These are phyloP conservation scores for Mimumesa dahlbomi DNA, from an alignment of 2,888 invertebrate species.

Conservation along the genomic window DNA sequence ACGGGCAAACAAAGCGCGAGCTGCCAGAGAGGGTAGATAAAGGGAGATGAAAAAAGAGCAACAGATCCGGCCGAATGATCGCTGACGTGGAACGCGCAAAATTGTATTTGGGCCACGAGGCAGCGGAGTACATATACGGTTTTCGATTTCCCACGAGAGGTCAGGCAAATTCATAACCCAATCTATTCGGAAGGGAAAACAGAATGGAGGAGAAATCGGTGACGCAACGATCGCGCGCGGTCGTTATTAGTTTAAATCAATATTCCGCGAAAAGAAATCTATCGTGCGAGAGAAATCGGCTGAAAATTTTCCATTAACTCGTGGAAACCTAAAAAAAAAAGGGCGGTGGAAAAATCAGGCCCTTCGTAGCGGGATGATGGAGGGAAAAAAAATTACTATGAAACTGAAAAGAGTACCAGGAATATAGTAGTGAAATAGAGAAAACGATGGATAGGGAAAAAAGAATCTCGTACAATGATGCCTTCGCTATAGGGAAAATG, in stretches of 20 bases:
- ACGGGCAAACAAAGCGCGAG: neutral
- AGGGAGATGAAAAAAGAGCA: slow-evolving; percentile 9
- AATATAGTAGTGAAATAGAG: no score
- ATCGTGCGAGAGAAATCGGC: neutral
- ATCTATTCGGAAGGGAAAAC: slow-evolving; percentile 28
- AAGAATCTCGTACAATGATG: no score
- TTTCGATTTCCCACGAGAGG: slow-evolving; percentile 48
- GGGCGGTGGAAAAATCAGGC: neutral
- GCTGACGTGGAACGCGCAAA: slow-evolving; percentile 27
- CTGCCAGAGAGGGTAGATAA: neutral
- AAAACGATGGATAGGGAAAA: no score
- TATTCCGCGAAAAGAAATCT: neutral
- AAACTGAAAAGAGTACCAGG: no score
- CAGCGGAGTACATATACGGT: slow-evolving; percentile 16
- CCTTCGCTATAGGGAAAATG: no score
- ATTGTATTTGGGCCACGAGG: slow-evolving; percentile 40
- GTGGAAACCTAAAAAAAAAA: neutral
- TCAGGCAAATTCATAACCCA: slow-evolving; percentile 49
- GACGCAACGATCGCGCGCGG: slow-evolving; percentile 10
- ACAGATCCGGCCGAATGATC: slow-evolving; percentile 30
- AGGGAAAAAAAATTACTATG: no score
- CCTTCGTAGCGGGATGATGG: no score
- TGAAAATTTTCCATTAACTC: neutral
- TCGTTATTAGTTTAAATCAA: slow-evolving; percentile 17
- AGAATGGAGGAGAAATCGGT: slow-evolving; percentile 1